Evolutionary conservation across 2,797 vertebrate genomes (phyloP).

Genomic region (Phalloptychus januarius): DNA sequence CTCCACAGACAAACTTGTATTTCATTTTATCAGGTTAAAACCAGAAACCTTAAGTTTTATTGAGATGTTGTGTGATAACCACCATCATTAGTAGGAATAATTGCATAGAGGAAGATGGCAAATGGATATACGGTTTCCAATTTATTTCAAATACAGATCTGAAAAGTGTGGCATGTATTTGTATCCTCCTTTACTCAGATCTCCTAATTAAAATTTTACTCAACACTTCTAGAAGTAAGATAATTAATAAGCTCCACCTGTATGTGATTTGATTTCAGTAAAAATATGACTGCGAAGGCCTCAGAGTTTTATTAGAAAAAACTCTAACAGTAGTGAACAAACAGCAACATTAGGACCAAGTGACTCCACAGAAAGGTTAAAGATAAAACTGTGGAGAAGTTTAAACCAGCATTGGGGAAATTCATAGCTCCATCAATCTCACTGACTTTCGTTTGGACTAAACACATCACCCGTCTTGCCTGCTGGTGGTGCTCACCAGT

Average conservation of each 20-base stretch:
- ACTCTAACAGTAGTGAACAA: not conserved
- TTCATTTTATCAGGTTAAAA: not conserved
- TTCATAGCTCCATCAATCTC: not conserved
- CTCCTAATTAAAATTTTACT: not conserved
- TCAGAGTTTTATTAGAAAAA: not conserved
- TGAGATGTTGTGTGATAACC: not conserved
- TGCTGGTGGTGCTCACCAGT: too few species aligned
- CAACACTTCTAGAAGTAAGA: not conserved
- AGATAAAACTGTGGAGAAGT: not conserved
- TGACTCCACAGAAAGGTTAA: not conserved
- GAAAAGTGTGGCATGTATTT: not conserved
- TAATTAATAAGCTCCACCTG: not conserved
- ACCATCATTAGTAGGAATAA: not conserved
- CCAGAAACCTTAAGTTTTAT: not conserved
- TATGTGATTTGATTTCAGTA: not conserved
- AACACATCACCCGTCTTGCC: too few species aligned
- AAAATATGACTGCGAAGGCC: not conserved
- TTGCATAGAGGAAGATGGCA: not conserved
- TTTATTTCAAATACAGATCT: not conserved
- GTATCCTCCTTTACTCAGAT: not conserved
- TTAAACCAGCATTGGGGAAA: not conserved
- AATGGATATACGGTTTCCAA: not conserved
- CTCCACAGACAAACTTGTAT: not conserved
- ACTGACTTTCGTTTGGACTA: too few species aligned
- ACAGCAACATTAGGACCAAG: not conserved